Base-by-base conservation (phyloP, 30 jellyfish, hydroid and myxozoan genomes). In the Aurelia aurita region DNA sequence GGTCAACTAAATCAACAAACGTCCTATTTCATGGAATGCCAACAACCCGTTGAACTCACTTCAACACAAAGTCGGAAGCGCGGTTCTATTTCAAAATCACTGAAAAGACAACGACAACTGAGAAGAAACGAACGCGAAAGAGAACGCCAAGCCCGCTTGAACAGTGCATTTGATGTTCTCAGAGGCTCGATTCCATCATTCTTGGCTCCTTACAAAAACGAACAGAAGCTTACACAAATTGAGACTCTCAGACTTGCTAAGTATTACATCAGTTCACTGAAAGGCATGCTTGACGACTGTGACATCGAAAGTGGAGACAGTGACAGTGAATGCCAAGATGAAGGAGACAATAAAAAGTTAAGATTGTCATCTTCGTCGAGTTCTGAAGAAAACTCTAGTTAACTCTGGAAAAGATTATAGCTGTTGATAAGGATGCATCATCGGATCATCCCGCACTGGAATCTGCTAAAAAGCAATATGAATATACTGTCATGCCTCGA, bases 91-190 rank as follows among this genome's bases (percentile, higher is more conserved):
- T 70, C 98, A 20, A 86, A 63, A 27, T 34, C 92, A 12, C 63
- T 87, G 8, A 88, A 73, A 58, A 64, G 96, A 22, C 94, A 95
- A 69, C 95, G 99, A 39, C 99, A 95, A 58, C 89, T 95, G 60
- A 70, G 98, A 69, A 55, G 99, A 51, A 95, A 95, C 88, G 99
- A 95, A 72, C 97, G 99, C 21, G 99, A 95, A 64, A 20, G 99
- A 31, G 99, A 96, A 60, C 82, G 99, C 26, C 99, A 95, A 82
- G 91, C 92, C 44, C 90, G 99, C 12, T 35, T 95, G 55, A 95
- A 95, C 79, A 90, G 97, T 34, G 99, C 99, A 3, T 95, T 95
- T 57, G 99, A 95, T 72, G 98, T 95, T 19, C 94, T 95, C 22
- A 87, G 99, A 27, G 95, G 92, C 58, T 72, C 93, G 0, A 95